These are phyloP conservation scores for Malthinus flaveolus DNA, from an alignment of 2,888 invertebrate genomes.

Conservation along the genomic window DNA sequence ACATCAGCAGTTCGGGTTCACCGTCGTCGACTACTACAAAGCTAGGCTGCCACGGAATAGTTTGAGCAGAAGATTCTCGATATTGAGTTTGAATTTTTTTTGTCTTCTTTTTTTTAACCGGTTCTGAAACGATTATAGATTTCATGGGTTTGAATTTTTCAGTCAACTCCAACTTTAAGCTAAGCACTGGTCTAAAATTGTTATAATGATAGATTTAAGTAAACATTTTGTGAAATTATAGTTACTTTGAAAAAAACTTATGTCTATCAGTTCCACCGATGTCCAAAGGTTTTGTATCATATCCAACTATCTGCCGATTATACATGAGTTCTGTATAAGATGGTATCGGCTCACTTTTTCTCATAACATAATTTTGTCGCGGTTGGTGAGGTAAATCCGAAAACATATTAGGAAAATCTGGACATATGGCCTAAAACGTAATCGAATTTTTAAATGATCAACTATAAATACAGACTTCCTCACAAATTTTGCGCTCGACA, in stretches of 20 bases:
- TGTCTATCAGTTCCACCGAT: conserved; percentile 34
- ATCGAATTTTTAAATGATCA: neutral
- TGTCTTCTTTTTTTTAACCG: conserved; percentile 46
- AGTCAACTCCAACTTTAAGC: neutral
- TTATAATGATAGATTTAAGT: neutral
- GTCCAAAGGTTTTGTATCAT: conserved; percentile 9
- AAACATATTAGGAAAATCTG: conserved; percentile 64
- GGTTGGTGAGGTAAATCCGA: conserved; percentile 59
- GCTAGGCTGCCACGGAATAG: conserved; percentile 77
- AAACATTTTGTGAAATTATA: neutral
- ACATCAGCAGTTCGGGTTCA: conserved; percentile 68
- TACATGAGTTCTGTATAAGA: conserved; percentile 45
- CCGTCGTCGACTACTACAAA: conserved; percentile 56
- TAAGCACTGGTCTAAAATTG: neutral
- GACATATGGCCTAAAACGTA: conserved; percentile 57
- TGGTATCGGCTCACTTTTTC: conserved; percentile 37
- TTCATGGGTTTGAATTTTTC: neutral
- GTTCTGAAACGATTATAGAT: conserved; percentile 19
- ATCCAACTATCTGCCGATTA: conserved; percentile 34
- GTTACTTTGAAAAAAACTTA: conserved; percentile 33
- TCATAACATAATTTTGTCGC: conserved; percentile 56
- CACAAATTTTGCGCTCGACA: conserved; percentile 61
- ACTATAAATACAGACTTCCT: conserved; percentile 37
- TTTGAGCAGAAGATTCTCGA: conserved; percentile 77
- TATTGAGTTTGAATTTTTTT: conserved; percentile 70